Evolutionary conservation across 2,113 vertebrate genomes (phyloP), one percentile per base, ranked within the genome.

Genomic region (Tachuris rubrigastra): DNA sequence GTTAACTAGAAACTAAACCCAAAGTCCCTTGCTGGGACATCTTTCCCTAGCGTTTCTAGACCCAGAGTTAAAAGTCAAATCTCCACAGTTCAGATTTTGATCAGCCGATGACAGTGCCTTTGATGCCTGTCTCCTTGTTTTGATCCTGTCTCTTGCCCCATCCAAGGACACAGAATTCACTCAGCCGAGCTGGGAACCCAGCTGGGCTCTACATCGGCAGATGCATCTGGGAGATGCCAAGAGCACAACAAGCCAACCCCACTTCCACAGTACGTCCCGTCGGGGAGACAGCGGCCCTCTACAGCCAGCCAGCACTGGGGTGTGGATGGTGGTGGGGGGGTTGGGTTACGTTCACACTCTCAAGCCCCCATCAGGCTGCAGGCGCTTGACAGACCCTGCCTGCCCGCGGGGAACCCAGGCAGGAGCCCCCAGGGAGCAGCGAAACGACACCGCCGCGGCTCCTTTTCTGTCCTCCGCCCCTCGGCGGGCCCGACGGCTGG

Each of bases 61-160:
- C 16, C 24, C 41, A 19, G 39, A 80, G 52, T 80, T 77, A 92
- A 93, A 94, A 93, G 73, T 74, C 15, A 1, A 5, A 87, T 88
- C 68, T 60, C 55, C 68, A 9, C 58, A 27, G 63, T 35, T 86
- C 24, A 9, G 37, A 68, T 92, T 74, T 93, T 89, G 67, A 62
- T 31, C 24, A 63, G 22, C 71, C 6, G 11, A 59, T 39, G 83
- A 90, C 76, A 87, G 89, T 71, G 65, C 19, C 68, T 90, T 89
- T 84, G 83, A 89, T 68, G 76, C 76, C 49, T 17, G 10, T 87
- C 69, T 88, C 37, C 60, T 77, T 39, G 56, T 53, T 95, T 93
- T 89, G 88, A 90, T 84, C 60, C 60, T 2, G 0, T 65, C n/a
- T 84, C 60, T 80, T 66, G 85, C 62, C 50, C 79, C 72, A 12